phyloP scores from a whole-genome alignment of 1,140 invertebrate genomes.

The Euglossa dilemma region DNA sequence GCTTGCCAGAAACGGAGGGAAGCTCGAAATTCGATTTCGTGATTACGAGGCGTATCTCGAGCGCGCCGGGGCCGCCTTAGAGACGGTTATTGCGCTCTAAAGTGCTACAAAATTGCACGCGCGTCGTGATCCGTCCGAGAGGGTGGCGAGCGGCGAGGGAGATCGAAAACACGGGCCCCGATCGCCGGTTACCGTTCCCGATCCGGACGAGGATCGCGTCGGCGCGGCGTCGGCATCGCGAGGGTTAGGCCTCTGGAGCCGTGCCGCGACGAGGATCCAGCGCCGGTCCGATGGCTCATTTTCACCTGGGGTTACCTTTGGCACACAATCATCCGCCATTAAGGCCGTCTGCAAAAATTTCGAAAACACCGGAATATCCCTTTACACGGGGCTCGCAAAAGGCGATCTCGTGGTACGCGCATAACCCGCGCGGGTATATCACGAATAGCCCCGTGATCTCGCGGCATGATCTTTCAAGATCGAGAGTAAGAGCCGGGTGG shows the following conservation, averaged over 20 bases:
- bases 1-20: not conserved
- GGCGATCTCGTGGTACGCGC: conserved; percentile 49
- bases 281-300: conserved; percentile 64
- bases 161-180: conserved; percentile 18
- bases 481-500: conserved; percentile 41
- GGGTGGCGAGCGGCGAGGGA: too few species aligned
- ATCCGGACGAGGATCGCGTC: not conserved
- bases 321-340: conserved; percentile 77
- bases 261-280: conserved; percentile 1
- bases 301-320: conserved; percentile 74
- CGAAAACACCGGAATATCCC: conserved; percentile 73
- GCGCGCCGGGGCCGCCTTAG: not conserved
- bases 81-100: conserved; percentile 24
- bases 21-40: conserved; percentile 14
- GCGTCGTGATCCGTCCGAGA: conserved; percentile 8
- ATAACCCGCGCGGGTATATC: conserved; percentile 65
- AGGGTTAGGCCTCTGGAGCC: conserved; percentile 1
- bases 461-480: conserved; percentile 69
- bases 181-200: conserved; percentile 26
- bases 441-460: conserved; percentile 70
- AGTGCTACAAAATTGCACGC: conserved; percentile 41
- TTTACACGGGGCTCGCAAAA: conserved; percentile 65
- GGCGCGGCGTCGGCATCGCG: too few species aligned
- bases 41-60: conserved; percentile 29
- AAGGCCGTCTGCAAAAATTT: conserved; percentile 74